Percentiles rank a stretch among this genome's conserved stretches.
These are phyloP conservation scores for Leptobrachium leishanense DNA, from an alignment of 2,113 vertebrate genomes.

Conservation along the genomic window DNA sequence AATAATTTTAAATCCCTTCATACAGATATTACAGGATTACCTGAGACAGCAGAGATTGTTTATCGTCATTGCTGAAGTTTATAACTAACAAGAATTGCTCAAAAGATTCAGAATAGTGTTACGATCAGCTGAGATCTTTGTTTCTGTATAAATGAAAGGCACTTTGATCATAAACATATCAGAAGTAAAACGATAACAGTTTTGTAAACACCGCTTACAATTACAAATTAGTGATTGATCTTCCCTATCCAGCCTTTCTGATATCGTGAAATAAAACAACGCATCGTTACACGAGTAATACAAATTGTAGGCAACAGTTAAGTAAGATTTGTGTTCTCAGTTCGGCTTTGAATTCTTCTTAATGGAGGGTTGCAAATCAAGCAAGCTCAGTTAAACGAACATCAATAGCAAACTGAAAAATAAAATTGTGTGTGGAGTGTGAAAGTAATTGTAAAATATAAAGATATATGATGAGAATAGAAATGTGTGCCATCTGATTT, in stretches of 20 bases:
- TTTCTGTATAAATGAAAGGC: background rate
- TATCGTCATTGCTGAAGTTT: too few species aligned
- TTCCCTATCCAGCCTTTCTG: background rate
- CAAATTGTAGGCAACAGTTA: background rate
- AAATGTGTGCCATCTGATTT: too few species aligned
- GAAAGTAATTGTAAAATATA: background rate
- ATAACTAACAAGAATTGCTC: background rate
- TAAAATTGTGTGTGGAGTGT: background rate
- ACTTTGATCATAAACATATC: background rate
- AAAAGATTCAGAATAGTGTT: background rate
- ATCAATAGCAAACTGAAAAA: slow-evolving; percentile 8
- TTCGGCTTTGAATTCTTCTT: slow-evolving; percentile 12
- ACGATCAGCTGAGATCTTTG: background rate
- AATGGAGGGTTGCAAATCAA: slow-evolving; percentile 22
- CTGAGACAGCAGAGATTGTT: too few species aligned
- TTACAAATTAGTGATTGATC: slow-evolving; percentile 14
- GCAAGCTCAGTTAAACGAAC: background rate
- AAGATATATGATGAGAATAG: background rate
- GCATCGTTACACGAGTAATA: background rate
- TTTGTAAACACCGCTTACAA: slow-evolving; percentile 3
- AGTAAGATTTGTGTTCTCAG: slow-evolving; percentile 8
- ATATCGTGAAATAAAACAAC: background rate
- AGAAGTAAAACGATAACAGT: background rate
- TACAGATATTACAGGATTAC: too few species aligned
- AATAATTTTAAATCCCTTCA: too few species aligned